Percentiles rank a stretch among this genome's conserved stretches.
These are phyloP conservation scores for Eptesicus fuscus DNA, from an alignment of 2,113 vertebrate genomes.

Conservation along the genomic window DNA sequence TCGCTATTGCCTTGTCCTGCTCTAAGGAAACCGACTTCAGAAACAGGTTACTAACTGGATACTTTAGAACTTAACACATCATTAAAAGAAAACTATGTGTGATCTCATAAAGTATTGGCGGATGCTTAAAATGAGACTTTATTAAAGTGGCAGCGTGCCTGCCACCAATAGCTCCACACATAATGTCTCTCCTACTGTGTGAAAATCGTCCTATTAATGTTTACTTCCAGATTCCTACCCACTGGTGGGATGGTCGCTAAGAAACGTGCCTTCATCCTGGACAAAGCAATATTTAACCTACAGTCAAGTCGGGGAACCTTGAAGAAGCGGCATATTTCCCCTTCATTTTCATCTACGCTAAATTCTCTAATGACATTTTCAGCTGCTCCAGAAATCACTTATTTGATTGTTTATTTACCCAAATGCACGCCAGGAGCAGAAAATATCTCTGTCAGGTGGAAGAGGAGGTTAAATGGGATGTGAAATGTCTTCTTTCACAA, in stretches of 20 bases:
- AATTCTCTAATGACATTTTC: slow-evolving; percentile 11
- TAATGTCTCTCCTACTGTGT: neutral
- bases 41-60: slow-evolving; percentile 41
- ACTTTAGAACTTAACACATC: slow-evolving; percentile 67
- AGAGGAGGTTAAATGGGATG: neutral
- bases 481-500: neutral
- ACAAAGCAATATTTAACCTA: neutral
- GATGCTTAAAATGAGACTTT: slow-evolving; percentile 63
- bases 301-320: neutral
- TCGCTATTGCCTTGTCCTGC: slow-evolving; percentile 48
- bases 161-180: neutral
- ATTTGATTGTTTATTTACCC: slow-evolving; percentile 15
- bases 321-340: neutral
- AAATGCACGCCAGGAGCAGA: neutral
- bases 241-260: neutral
- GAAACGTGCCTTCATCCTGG: neutral
- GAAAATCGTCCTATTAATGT: neutral
- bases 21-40: slow-evolving; percentile 62
- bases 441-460: neutral
- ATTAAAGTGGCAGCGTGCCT: neutral
- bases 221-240: neutral
- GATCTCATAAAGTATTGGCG: slow-evolving; percentile 42
- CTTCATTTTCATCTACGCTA: neutral
- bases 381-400: neutral
- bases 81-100: slow-evolving; percentile 13